Evolutionary conservation across 2,888 invertebrate species (phyloP).

Genomic region (Zygaena filipendulae): DNA sequence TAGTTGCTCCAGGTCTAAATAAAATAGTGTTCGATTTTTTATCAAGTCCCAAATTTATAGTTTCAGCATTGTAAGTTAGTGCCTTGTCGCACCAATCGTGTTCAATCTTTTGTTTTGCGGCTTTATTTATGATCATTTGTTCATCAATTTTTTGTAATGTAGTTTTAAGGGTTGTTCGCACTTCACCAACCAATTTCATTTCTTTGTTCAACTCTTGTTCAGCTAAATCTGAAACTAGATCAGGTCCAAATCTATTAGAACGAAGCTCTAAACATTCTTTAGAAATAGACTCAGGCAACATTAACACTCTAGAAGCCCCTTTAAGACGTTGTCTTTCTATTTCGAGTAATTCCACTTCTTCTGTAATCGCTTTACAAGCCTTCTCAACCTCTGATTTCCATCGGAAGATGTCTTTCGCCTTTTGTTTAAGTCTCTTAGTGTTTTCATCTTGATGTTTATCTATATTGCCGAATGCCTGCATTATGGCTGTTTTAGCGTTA

Average conservation of each 20-base stretch:
- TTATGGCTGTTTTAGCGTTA: slow-evolving; percentile 72
- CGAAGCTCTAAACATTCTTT: slow-evolving; percentile 80
- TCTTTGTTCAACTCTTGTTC: slow-evolving; percentile 84
- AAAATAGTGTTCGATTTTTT: slow-evolving; percentile 76
- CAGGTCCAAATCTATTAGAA: slow-evolving; percentile 75
- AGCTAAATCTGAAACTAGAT: slow-evolving; percentile 79
- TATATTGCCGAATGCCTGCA: slow-evolving; percentile 71
- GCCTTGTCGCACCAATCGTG: slow-evolving; percentile 94
- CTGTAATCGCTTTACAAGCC: slow-evolving; percentile 73
- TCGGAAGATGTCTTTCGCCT: slow-evolving; percentile 75
- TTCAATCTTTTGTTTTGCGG: slow-evolving; percentile 85
- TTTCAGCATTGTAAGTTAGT: slow-evolving; percentile 81
- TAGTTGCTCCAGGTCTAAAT: slow-evolving; percentile 84
- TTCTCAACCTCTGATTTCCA: slow-evolving; percentile 82
- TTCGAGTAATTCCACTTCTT: slow-evolving; percentile 77
- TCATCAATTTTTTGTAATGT: slow-evolving; percentile 74
- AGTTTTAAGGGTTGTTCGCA: slow-evolving; percentile 69
- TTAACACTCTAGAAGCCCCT: slow-evolving; percentile 73
- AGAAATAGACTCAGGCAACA: slow-evolving; percentile 79
- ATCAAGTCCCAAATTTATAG: slow-evolving; percentile 73
- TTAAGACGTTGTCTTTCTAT: slow-evolving; percentile 75
- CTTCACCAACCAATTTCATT: slow-evolving; percentile 75
- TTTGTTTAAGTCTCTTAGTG: slow-evolving; percentile 71
- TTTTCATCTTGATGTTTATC: slow-evolving; percentile 77
- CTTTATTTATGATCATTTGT: slow-evolving; percentile 79